These are phyloP conservation scores for Brachyhypopomus occidentalis DNA, from an alignment of 2,113 vertebrate genomes.

Conservation along the genomic window DNA sequence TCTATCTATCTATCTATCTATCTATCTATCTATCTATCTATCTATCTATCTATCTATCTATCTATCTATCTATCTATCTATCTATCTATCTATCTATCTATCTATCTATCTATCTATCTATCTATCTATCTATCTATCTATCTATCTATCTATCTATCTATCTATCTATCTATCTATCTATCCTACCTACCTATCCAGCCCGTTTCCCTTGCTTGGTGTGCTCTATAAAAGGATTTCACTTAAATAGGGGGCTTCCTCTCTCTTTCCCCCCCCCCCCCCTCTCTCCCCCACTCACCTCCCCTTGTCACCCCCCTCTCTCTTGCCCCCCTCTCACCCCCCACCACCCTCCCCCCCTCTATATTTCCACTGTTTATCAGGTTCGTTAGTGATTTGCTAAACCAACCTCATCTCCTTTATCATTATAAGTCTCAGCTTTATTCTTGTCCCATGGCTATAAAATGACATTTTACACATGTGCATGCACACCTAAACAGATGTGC, in stretches of 20 bases:
- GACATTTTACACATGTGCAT: neutral
- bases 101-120: neutral
- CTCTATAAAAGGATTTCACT: no score
- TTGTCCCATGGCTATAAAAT: neutral
- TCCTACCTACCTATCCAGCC: no score
- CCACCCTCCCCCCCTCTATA: conserved; percentile 43
- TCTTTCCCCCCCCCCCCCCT: neutral
- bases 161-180: neutral
- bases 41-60: neutral
- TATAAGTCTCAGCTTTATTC: conserved; percentile 26
- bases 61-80: neutral
- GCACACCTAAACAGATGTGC: neutral
- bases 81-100: neutral
- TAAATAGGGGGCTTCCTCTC: neutral
- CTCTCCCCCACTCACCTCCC: no score
- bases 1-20: neutral
- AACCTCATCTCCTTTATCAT: conserved; percentile 7
- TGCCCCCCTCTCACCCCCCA: neutral
- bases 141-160: neutral
- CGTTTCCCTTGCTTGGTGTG: no score
- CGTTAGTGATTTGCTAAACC: conserved; percentile 60
- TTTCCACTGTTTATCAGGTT: conserved; percentile 62
- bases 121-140: neutral
- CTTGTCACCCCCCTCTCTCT: no score
- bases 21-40: neutral